Conservation (phyloP, 2,888 invertebrate species). For the Tetramorium bicarinatum region DNA sequence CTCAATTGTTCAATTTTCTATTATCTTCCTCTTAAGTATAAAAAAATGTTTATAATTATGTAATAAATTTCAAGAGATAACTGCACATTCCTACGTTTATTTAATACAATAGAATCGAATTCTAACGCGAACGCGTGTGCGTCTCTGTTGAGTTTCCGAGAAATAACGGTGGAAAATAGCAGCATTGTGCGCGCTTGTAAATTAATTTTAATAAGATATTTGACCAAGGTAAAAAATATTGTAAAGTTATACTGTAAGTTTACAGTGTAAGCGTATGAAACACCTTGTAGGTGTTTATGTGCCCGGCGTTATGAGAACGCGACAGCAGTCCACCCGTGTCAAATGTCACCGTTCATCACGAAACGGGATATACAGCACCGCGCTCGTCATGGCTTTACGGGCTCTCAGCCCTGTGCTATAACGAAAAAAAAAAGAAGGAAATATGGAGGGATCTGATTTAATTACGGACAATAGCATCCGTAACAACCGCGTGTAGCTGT, state of each 20-base stretch:
- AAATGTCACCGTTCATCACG: conserved; percentile 62
- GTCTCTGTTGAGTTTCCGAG: not conserved
- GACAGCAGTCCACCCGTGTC: conserved; percentile 55
- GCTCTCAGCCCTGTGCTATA: not conserved
- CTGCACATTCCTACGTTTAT: not conserved
- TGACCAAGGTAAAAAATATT: not conserved
- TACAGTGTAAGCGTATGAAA: conserved; percentile 20
- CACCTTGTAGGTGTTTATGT: conserved; percentile 46
- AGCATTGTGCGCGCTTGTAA: not conserved
- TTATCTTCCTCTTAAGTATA: not conserved
- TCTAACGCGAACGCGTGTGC: too few relatives aligned
- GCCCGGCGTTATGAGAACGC: conserved; percentile 26
- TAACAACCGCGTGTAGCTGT: conserved; percentile 22
- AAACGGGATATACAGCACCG: conserved; percentile 41
- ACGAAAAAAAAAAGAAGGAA: not conserved
- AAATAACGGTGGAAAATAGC: not conserved
- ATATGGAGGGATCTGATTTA: conserved; percentile 38
- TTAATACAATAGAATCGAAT: not conserved
- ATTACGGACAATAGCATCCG: conserved; percentile 48
- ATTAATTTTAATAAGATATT: conserved; percentile 17
- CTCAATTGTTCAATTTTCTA: not conserved
- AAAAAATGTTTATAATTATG: not conserved
- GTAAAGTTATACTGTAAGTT: conserved; percentile 8
- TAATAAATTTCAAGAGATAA: not conserved
- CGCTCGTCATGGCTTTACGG: conserved; percentile 46